Conservation (phyloP, 2,888 invertebrate genomes). For the Scaptomyza polygonia region DNA sequence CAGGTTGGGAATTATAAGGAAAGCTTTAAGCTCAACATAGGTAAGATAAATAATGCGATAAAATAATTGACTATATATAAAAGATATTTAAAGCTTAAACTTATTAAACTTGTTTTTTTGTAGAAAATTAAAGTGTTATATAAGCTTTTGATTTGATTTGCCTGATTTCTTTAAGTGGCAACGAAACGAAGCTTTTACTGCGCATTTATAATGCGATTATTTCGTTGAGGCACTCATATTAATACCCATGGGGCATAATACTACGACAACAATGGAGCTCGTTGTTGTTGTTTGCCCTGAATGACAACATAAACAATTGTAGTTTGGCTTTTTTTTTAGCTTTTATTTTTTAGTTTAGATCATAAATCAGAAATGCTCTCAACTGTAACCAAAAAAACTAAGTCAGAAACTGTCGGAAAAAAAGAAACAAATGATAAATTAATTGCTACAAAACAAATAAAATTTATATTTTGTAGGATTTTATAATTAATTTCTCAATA, state of each 20-base stretch:
- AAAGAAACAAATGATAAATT: conserved; percentile 7
- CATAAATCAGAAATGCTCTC: conserved; percentile 71
- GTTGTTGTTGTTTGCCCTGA: conserved; percentile 51
- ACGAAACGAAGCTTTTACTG: conserved; percentile 30
- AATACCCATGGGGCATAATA: not conserved
- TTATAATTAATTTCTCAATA: not conserved
- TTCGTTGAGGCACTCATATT: conserved; percentile 11
- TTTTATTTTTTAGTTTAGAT: conserved; percentile 35
- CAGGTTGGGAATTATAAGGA: not conserved
- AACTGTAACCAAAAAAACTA: conserved; percentile 68
- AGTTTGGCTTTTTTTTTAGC: conserved; percentile 55
- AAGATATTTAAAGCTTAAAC: too few species aligned
- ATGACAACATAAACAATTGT: conserved; percentile 47
- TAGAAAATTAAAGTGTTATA: not conserved
- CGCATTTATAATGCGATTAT: conserved; percentile 50
- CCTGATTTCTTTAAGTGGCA: conserved; percentile 14
- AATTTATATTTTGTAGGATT: not conserved
- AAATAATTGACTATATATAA: too few species aligned
- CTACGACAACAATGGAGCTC: conserved; percentile 50
- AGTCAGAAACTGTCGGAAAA: conserved; percentile 25
- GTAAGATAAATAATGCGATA: not conserved
- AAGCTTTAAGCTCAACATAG: not conserved
- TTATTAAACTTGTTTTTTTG: too few species aligned
- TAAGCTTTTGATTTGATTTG: not conserved
- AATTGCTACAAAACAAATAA: conserved; percentile 12